phyloP scores from a whole-genome alignment of 2,113 vertebrate genomes.

The Carollia perspicillata region DNA sequence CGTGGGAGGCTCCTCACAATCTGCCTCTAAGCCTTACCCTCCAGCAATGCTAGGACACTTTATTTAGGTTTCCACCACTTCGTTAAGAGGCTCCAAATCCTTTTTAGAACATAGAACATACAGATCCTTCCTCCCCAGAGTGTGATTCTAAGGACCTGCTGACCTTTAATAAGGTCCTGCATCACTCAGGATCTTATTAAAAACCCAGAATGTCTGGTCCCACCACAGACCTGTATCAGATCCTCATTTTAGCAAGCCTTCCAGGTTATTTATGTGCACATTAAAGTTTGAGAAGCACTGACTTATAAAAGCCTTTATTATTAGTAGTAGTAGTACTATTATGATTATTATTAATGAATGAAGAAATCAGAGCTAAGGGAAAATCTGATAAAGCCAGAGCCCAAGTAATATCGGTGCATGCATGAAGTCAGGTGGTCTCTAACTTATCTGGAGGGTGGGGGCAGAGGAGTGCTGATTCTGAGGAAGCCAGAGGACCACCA shows the following conservation, averaged over 20 bases:
- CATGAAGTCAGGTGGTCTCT: not conserved
- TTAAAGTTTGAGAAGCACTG: conserved; percentile 36
- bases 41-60: not conserved
- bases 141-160: conserved; percentile 29
- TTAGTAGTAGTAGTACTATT: not conserved
- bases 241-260: conserved; percentile 31
- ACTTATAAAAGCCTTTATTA: not conserved
- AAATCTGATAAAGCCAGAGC: not conserved
- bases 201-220: conserved; percentile 4
- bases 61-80: not conserved
- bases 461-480: not conserved
- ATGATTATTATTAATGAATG: not conserved
- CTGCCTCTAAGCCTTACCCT: not conserved
- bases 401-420: conserved; percentile 1
- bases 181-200: conserved; percentile 3
- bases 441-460: not conserved
- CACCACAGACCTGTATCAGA: not conserved
- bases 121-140: not conserved
- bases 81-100: not conserved
- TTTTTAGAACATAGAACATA: conserved; percentile 23
- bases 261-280: not conserved
- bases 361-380: not conserved
- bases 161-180: not conserved
- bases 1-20: not conserved
- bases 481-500: not conserved